Percentiles rank a stretch among this genome's conserved stretches.
These are phyloP conservation scores for Drosophila seclusa DNA, from an alignment of 2,888 invertebrate species.

Conservation along the genomic window DNA sequence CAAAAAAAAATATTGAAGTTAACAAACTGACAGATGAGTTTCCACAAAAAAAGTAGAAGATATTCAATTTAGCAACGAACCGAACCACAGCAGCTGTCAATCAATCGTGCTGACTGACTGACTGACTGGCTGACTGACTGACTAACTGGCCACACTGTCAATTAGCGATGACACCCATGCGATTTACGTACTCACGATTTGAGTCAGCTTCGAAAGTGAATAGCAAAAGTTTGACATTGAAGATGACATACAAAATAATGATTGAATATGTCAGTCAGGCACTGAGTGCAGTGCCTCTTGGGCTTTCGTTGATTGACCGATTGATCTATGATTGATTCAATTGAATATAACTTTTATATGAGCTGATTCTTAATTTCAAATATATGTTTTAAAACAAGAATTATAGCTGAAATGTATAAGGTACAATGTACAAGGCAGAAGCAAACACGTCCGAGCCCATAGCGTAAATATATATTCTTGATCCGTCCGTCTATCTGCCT, in stretches of 20 bases:
- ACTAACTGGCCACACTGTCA: conserved; percentile 35
- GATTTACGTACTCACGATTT: not conserved
- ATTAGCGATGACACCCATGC: conserved; percentile 30
- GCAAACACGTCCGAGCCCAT: not conserved
- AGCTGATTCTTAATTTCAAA: not conserved
- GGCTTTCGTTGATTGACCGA: not conserved
- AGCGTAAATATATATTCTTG: not conserved
- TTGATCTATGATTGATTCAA: not conserved
- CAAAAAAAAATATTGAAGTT: conserved; percentile 1
- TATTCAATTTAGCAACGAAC: not conserved
- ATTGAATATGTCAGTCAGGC: not conserved
- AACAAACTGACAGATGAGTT: conserved; percentile 40
- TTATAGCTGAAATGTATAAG: not conserved
- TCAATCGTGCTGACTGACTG: conserved; percentile 21
- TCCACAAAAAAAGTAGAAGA: not conserved
- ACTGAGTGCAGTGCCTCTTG: not conserved
- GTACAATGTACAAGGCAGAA: not conserved
- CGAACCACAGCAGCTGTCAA: conserved; percentile 37
- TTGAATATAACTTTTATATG: not conserved
- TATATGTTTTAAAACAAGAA: not conserved
- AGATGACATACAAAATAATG: not conserved
- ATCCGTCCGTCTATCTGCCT: not conserved
- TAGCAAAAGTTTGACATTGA: not conserved
- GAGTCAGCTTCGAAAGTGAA: not conserved
- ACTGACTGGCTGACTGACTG: not conserved